These are phyloP conservation scores for Mesorhabditis sp. DNA, from an alignment of 2,888 invertebrate species.

Conservation along the genomic window DNA sequence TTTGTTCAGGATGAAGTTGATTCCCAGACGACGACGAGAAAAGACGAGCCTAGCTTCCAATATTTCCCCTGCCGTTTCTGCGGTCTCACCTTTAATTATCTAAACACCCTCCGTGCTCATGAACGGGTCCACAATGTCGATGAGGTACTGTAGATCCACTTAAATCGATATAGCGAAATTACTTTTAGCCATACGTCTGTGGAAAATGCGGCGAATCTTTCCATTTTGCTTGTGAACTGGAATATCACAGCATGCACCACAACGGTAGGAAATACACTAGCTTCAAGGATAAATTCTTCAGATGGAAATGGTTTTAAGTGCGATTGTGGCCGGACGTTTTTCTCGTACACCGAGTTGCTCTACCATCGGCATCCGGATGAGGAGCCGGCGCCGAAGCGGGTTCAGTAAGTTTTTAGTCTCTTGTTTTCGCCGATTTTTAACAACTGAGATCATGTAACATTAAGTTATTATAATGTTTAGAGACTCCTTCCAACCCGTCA, in stretches of 20 bases:
- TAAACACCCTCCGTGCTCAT: constrained; percentile 57
- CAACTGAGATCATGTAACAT: too few species aligned
- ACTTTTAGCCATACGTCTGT: constrained; percentile 52
- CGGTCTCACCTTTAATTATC: constrained; percentile 56
- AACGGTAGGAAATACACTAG: constrained; percentile 20
- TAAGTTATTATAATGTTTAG: background rate
- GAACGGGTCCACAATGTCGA: constrained; percentile 55
- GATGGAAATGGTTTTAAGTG: constrained; percentile 55
- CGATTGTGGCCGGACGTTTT: constrained; percentile 56
- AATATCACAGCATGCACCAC: constrained; percentile 52
- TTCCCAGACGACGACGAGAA: constrained; percentile 19
- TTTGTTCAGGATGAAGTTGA: constrained; percentile 7
- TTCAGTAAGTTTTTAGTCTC: background rate
- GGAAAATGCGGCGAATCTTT: constrained; percentile 55
- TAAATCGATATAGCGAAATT: background rate
- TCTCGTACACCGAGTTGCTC: constrained; percentile 55
- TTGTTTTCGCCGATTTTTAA: background rate
- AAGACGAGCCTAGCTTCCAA: constrained; percentile 54
- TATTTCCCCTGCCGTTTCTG: constrained; percentile 57
- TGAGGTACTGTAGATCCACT: constrained; percentile 27
- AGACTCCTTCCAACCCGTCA: background rate
- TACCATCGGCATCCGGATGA: constrained; percentile 56
- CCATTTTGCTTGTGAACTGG: constrained; percentile 54
- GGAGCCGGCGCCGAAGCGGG: background rate
- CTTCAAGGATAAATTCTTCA: constrained; percentile 19